A percentile compares a stretch with the other conserved stretches of the same genome.
phyloP scores from a whole-genome alignment of 2,888 invertebrate species.

The Drosophila mimica region DNA sequence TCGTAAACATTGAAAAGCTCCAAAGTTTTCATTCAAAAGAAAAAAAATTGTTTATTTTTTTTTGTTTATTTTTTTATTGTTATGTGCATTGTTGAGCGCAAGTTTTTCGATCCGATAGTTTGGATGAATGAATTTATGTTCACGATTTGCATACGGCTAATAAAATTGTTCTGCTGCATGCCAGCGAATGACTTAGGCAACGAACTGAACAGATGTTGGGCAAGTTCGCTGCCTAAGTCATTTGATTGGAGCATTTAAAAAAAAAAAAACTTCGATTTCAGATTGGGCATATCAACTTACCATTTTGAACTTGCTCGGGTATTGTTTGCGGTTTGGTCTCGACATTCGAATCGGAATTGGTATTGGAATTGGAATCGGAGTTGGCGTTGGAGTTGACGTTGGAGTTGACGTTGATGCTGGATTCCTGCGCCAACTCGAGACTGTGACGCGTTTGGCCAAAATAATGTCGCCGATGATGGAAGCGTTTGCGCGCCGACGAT shows the following conservation, averaged over 20 bases:
- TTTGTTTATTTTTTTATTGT: neutral
- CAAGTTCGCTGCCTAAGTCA: constrained; percentile 43
- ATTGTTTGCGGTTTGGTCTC: constrained; percentile 32
- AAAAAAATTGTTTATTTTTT: neutral
- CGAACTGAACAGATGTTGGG: constrained; percentile 32
- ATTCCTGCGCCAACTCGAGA: constrained; percentile 53
- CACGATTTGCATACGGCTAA: constrained; percentile 33
- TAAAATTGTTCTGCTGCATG: neutral
- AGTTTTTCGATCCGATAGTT: constrained; percentile 1
- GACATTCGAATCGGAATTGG: constrained; percentile 38
- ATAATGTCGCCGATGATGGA: constrained; percentile 84
- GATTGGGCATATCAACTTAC: constrained; percentile 52
- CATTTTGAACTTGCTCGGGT: constrained; percentile 68
- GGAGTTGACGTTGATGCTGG: constrained; percentile 4
- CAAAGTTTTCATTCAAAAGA: constrained; percentile 7
- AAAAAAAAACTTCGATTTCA: neutral
- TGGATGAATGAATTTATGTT: constrained; percentile 1
- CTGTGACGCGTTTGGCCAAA: constrained; percentile 76
- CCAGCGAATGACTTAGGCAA: neutral
- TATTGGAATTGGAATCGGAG: constrained; percentile 9
- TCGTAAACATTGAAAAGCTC: neutral
- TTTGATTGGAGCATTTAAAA: constrained; percentile 18
- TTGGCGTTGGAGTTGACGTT: constrained; percentile 10
- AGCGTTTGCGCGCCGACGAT: constrained; percentile 85
- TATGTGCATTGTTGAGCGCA: constrained; percentile 25